Evolutionary conservation across 2,888 invertebrate species (phyloP), one percentile per base, ranked within the genome.

Genomic region (Torymus auratus): DNA sequence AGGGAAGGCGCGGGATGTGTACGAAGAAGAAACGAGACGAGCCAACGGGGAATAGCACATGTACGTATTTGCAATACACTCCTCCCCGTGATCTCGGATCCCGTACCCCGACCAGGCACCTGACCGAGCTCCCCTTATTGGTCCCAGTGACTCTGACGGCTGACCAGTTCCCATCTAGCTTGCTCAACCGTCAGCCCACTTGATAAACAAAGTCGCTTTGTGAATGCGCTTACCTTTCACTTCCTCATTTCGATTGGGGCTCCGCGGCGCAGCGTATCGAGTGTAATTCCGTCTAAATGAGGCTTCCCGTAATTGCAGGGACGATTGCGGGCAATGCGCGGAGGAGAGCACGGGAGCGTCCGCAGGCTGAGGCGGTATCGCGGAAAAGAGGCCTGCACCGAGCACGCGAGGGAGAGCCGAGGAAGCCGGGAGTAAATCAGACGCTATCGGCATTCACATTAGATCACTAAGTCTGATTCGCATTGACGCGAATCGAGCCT

Each of bases 401-500:
- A 73, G 69, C 60, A 71, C 73, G 82, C 71, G n/a, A n/a, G n/a
- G n/a, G n/a, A n/a, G n/a, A n/a, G n/a, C 58, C 68, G 69, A 73
- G 69, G 61, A 76, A 82, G 70, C 81, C 81, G 73, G 83, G 85
- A 87, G 88, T 86, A 90, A 91, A 90, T 90, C 89, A 88, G 89
- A 86, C 87, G 85, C 86, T 89, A 90, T 89, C 88, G 88, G 85
- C 88, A 89, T 89, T 87, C 88, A 86, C 87, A 89, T 91, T 90
- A 90, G 90, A 90, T 91, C 90, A 86, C 88, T 88, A 88, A 89
- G 89, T 86, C 88, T 90, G 91, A 90, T 91, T 90, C 90, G 88
- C 88, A 89, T 90, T 88, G 90, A 90, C 90, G 88, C 88, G 89
- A 90, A 91, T 91, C 88, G 89, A 88, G 89, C 90, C 90, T 90